Conservation (phyloP, 2,888 invertebrate genomes). For the Napeogenes inachia region DNA sequence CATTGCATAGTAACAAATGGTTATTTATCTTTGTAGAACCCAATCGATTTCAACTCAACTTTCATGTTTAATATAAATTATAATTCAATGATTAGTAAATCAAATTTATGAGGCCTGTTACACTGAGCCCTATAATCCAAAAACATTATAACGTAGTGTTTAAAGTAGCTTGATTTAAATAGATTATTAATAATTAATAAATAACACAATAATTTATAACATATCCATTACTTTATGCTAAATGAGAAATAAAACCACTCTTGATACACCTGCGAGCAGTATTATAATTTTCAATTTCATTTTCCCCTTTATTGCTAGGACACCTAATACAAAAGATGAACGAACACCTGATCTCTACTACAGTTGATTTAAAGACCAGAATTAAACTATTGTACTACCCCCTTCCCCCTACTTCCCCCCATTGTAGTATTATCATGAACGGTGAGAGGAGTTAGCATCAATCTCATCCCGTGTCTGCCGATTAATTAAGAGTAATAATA, state of each 20-base stretch:
- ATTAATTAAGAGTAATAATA: constrained; percentile 18
- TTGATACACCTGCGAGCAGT: background rate
- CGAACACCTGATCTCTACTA: background rate
- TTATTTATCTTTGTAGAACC: too few relatives aligned
- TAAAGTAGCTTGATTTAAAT: too few relatives aligned
- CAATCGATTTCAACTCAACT: too few relatives aligned
- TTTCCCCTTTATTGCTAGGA: background rate
- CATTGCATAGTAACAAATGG: too few relatives aligned
- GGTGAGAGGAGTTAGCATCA: constrained; percentile 9
- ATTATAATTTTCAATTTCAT: constrained; percentile 1
- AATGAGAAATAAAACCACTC: background rate
- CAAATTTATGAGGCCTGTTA: too few relatives aligned
- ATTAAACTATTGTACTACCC: background rate
- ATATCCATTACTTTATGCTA: background rate
- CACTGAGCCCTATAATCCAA: too few relatives aligned
- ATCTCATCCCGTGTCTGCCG: constrained; percentile 6
- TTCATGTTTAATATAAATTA: too few relatives aligned
- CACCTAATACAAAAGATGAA: background rate
- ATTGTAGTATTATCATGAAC: background rate
- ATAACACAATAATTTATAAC: too few relatives aligned
- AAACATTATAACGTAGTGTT: too few relatives aligned
- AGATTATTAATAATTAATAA: too few relatives aligned
- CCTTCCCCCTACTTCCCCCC: too few relatives aligned
- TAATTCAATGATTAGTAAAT: too few relatives aligned
- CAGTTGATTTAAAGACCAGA: constrained; percentile 3